These are phyloP conservation scores for Lagria hirta DNA, from an alignment of 2,888 invertebrate genomes.

Conservation along the genomic window DNA sequence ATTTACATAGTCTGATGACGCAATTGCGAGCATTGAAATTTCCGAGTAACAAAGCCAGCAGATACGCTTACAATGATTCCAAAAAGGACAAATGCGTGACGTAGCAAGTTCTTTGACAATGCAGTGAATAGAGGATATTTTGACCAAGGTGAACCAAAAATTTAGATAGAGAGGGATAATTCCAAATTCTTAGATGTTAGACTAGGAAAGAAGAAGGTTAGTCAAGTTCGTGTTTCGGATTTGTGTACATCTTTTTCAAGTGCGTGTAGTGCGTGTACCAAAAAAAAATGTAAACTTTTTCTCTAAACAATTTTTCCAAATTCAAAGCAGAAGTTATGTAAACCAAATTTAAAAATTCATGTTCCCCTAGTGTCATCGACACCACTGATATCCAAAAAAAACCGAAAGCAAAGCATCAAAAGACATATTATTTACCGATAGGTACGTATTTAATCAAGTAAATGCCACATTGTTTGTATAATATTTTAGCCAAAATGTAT, in stretches of 20 bases:
- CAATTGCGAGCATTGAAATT: slow-evolving; percentile 30
- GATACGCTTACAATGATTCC: slow-evolving; percentile 22
- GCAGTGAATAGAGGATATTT: slow-evolving; percentile 31
- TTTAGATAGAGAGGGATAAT: slow-evolving; percentile 43
- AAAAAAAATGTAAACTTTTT: slow-evolving; percentile 3
- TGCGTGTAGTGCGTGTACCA: slow-evolving; percentile 23
- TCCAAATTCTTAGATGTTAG: slow-evolving; percentile 30
- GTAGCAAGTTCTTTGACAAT: slow-evolving; percentile 40
- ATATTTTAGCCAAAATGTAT: slow-evolving; percentile 5
- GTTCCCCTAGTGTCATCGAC: no score
- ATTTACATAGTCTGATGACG: slow-evolving; percentile 36
- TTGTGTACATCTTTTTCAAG: slow-evolving; percentile 31
- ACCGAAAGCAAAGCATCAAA: no score
- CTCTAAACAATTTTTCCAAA: no score
- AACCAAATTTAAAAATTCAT: no score
- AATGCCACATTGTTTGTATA: no score
- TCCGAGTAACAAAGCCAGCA: slow-evolving; percentile 32
- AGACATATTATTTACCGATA: no score
- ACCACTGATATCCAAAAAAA: no score
- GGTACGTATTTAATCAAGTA: no score
- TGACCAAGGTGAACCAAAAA: slow-evolving; percentile 44
- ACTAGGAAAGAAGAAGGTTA: slow-evolving; percentile 39
- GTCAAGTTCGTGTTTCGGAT: slow-evolving; percentile 38
- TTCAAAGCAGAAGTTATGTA: no score
- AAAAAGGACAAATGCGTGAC: slow-evolving; percentile 36